Percentiles rank a stretch among this genome's conserved stretches.
Evolutionary conservation across 2,113 vertebrate species (phyloP).

Genomic region (Grallaria varia): DNA sequence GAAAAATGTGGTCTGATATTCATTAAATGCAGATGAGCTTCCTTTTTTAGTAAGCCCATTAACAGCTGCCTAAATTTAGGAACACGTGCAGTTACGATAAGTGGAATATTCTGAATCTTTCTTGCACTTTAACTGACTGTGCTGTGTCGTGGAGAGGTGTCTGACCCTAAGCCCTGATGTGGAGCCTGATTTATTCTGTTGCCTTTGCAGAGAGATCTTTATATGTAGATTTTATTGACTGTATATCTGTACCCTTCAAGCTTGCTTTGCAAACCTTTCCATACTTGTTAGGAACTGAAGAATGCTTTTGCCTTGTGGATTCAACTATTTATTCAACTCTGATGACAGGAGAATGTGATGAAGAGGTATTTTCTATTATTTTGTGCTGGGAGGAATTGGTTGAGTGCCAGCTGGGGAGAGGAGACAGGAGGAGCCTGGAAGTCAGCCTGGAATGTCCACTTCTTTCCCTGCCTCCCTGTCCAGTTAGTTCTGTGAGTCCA

Average conservation of each 20-base stretch:
- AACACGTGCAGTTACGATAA: background rate
- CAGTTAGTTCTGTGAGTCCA: background rate
- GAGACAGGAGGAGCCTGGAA: background rate
- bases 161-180: background rate
- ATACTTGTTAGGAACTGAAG: background rate
- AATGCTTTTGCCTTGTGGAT: background rate
- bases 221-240: background rate
- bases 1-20: background rate
- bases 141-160: background rate
- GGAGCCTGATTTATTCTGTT: background rate
- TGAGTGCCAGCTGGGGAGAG: background rate
- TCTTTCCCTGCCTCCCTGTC: background rate
- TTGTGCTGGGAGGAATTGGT: background rate
- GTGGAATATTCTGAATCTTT: background rate
- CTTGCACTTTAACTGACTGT: background rate
- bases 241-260: background rate
- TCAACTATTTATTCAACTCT: background rate
- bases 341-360: background rate
- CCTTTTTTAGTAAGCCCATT: conserved; percentile 19
- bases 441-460: background rate
- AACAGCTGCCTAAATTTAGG: conserved; percentile 45
- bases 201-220: background rate
- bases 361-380: background rate
- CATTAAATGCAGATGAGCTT: conserved; percentile 31
- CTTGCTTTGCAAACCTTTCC: background rate